phyloP scores from a whole-genome alignment of 2,888 invertebrate species.

The Xestia rhomboidea region DNA sequence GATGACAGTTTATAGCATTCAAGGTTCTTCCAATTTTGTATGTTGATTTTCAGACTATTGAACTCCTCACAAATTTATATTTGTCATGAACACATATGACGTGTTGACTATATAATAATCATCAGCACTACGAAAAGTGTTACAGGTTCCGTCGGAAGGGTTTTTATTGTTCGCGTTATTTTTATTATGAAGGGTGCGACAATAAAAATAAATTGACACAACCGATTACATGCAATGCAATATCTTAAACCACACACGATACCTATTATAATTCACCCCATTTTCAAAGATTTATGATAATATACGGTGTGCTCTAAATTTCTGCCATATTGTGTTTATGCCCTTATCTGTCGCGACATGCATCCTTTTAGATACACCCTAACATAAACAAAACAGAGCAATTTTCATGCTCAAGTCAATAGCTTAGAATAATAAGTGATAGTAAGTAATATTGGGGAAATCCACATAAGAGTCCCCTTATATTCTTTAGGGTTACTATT shows the following conservation, averaged over 20 bases:
- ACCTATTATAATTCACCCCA: slow-evolving; percentile 82
- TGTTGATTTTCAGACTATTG: too few relatives aligned
- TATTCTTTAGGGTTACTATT: slow-evolving; percentile 70
- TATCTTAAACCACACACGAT: slow-evolving; percentile 66
- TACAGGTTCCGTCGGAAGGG: neutral
- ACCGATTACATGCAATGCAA: slow-evolving; percentile 11
- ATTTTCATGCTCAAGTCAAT: slow-evolving; percentile 90
- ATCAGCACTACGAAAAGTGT: neutral
- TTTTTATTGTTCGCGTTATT: neutral
- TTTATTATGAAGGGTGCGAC: neutral
- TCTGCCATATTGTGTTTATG: slow-evolving; percentile 78
- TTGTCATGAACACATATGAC: neutral
- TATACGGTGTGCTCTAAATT: slow-evolving; percentile 78
- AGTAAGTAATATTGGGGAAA: slow-evolving; percentile 88
- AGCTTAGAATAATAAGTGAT: slow-evolving; percentile 90
- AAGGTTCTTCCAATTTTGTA: too few relatives aligned
- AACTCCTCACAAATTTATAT: too few relatives aligned
- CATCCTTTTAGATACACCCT: slow-evolving; percentile 75
- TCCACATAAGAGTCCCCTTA: slow-evolving; percentile 82
- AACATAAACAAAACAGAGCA: slow-evolving; percentile 88
- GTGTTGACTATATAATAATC: neutral
- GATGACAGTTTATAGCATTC: too few relatives aligned
- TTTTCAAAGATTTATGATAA: slow-evolving; percentile 81
- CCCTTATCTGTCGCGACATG: slow-evolving; percentile 82
- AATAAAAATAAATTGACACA: slow-evolving; percentile 1